Evolutionary conservation across 1,140 invertebrate species (phyloP).

Genomic region (Drosophila takahashii): DNA sequence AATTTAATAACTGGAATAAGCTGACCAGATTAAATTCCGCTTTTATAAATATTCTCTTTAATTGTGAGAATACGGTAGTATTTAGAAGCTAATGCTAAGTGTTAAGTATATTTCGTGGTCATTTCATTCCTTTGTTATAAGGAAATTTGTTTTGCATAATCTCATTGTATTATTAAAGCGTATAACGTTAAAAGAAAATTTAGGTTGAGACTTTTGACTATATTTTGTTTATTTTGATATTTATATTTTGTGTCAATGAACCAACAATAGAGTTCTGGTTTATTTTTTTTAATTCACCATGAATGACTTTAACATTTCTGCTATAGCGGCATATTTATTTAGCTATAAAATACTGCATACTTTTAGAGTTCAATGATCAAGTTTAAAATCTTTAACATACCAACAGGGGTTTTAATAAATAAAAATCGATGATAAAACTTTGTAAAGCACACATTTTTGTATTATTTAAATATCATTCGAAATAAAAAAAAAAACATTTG

Average conservation of each 20-base stretch:
- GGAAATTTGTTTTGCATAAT: background rate
- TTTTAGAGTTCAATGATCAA: background rate
- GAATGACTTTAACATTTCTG: background rate
- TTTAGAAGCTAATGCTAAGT: background rate
- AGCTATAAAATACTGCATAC: background rate
- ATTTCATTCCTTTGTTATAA: too few relatives aligned
- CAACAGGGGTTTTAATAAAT: background rate
- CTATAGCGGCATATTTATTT: background rate
- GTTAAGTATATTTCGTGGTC: too few relatives aligned
- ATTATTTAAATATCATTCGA: too few relatives aligned
- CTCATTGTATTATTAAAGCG: too few relatives aligned
- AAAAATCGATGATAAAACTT: background rate
- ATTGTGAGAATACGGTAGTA: conserved; percentile 2
- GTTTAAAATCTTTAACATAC: background rate
- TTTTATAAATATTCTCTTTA: background rate
- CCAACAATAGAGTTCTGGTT: background rate
- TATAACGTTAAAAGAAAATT: background rate
- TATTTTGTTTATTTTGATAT: too few relatives aligned
- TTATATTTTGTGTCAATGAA: background rate
- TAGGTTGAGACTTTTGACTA: too few relatives aligned
- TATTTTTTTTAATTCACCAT: background rate
- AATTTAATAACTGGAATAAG: conserved; percentile 9
- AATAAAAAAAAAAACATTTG: too few relatives aligned
- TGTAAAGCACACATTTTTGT: background rate
- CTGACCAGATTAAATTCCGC: background rate